A percentile compares a stretch with the other conserved stretches of the same genome.
These are phyloP conservation scores for Caenorhabditis inopinata DNA, from an alignment of 1,140 invertebrate species.

Conservation along the genomic window DNA sequence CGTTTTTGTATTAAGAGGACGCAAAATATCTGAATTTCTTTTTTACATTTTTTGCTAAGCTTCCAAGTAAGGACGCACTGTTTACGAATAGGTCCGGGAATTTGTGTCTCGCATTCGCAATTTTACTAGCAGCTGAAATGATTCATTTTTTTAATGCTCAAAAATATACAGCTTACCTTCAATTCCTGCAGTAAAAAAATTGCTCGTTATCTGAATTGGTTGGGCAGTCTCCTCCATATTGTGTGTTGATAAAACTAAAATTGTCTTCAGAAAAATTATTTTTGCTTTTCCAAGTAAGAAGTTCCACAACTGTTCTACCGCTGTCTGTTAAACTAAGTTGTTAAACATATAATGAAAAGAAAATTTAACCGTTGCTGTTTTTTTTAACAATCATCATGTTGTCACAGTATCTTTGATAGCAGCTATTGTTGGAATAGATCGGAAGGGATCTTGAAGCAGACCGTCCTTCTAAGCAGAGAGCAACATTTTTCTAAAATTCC, in stretches of 20 bases:
- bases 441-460: not conserved
- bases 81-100: not conserved
- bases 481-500: not conserved
- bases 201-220: not conserved
- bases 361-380: not conserved
- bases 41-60: too few relatives aligned
- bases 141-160: too few relatives aligned
- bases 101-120: not conserved
- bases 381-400: not conserved
- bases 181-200: not conserved
- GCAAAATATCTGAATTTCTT: not conserved
- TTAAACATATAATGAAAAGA: too few relatives aligned
- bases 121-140: not conserved
- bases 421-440: not conserved
- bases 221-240: not conserved
- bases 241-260: not conserved
- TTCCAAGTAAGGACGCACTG: not conserved
- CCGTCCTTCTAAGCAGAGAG: not conserved
- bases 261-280: not conserved
- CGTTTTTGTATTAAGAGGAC: not conserved
- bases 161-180: not conserved
- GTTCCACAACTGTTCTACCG: too few relatives aligned
- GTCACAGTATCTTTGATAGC: not conserved
- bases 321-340: too few relatives aligned
- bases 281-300: too few relatives aligned